These are phyloP conservation scores for Phoenoteleia sp. DNA, from an alignment of 2,888 invertebrate genomes.

Conservation along the genomic window DNA sequence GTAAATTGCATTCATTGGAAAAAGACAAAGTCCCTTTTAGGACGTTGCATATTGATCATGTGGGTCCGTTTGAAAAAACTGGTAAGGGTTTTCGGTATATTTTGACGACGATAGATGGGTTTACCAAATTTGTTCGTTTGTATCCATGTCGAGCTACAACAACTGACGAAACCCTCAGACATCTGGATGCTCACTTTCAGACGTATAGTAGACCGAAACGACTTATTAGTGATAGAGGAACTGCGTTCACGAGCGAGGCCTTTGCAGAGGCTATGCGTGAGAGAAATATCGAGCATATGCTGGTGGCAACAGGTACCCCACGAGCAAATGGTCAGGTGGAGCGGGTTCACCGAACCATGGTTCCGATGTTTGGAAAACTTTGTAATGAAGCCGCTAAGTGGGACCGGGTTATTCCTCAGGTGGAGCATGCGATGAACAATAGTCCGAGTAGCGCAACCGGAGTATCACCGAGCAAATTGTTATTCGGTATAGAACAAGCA, in stretches of 20 bases:
- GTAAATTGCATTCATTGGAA: not conserved
- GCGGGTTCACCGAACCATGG: conserved; percentile 78
- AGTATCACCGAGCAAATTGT: conserved; percentile 75
- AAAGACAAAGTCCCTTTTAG: not conserved
- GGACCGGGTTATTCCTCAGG: conserved; percentile 9
- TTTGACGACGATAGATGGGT: conserved; percentile 74
- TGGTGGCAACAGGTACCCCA: conserved; percentile 66
- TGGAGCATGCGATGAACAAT: conserved; percentile 74
- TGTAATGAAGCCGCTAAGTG: conserved; percentile 46
- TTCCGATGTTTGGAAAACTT: conserved; percentile 23
- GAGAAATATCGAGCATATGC: not conserved
- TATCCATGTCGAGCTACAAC: not conserved
- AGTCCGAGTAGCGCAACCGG: conserved; percentile 69
- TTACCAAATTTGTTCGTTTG: not conserved
- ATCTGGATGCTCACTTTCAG: conserved; percentile 66
- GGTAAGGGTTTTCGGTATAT: not conserved
- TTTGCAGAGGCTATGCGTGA: not conserved
- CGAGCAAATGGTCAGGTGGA: conserved; percentile 83
- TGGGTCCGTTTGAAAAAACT: conserved; percentile 3
- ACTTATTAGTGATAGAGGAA: conserved; percentile 81
- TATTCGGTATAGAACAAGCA: conserved; percentile 78
- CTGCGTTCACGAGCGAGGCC: not conserved
- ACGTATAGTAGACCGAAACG: conserved; percentile 78
- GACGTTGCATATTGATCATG: not conserved
- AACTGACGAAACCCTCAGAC: conserved; percentile 49